A percentile compares a stretch with the other conserved stretches of the same genome.
Evolutionary conservation across 2,888 invertebrate species (phyloP).

Genomic region (Lydus trimaculatus): DNA sequence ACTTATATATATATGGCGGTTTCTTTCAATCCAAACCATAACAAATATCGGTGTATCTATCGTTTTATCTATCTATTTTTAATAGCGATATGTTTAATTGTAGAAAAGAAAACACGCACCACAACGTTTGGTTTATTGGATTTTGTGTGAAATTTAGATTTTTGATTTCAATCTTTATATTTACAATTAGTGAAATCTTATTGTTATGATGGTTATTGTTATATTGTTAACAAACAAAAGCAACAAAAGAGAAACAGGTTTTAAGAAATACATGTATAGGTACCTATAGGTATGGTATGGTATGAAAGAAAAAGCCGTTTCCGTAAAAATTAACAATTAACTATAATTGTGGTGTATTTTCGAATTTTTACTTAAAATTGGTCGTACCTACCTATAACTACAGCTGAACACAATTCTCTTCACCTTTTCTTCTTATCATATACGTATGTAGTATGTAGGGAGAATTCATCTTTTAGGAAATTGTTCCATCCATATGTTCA

Average conservation of each 20-base stretch:
- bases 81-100: no score
- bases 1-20: conserved; percentile 36
- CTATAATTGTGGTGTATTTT: conserved; percentile 1
- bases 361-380: background rate
- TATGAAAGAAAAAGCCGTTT: background rate
- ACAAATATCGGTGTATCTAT: no score
- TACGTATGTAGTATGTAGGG: no score
- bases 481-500: background rate
- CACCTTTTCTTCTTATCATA: background rate
- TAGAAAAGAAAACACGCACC: no score
- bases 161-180: no score
- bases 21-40: conserved; percentile 22
- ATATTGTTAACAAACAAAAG: background rate
- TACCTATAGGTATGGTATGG: no score
- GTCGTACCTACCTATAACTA: no score
- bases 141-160: no score
- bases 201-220: no score
- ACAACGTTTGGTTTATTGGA: no score
- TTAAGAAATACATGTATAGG: background rate
- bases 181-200: background rate
- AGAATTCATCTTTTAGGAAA: background rate
- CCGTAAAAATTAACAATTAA: background rate
- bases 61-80: no score
- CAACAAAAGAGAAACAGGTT: background rate
- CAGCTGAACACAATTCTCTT: background rate